Evolutionary conservation across 1,140 invertebrate genomes (phyloP).

Genomic region (Mamestra configurata): DNA sequence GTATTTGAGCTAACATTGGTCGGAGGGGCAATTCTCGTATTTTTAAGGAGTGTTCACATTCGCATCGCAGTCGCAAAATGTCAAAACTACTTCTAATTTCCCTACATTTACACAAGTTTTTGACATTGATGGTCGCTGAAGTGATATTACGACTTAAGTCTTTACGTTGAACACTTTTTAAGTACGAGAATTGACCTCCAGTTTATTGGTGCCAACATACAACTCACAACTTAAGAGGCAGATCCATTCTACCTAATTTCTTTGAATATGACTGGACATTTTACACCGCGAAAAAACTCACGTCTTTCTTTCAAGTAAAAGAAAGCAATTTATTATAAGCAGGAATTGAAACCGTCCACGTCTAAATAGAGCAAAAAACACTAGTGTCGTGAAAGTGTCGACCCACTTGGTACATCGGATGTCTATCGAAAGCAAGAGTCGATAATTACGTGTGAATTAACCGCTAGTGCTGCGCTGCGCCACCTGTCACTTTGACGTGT

Average conservation of each 20-base stretch:
- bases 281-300: neutral
- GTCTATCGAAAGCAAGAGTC: slow-evolving; percentile 50
- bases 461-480: slow-evolving; percentile 32
- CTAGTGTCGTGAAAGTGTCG: slow-evolving; percentile 44
- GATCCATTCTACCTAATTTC: neutral
- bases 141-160: too few relatives aligned
- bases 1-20: too few relatives aligned
- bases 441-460: slow-evolving; percentile 51
- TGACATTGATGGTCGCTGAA: too few relatives aligned
- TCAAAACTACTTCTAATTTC: too few relatives aligned
- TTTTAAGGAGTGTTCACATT: too few relatives aligned
- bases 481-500: slow-evolving; percentile 13
- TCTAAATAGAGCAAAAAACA: slow-evolving; percentile 22
- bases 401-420: slow-evolving; percentile 44
- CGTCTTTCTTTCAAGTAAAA: slow-evolving; percentile 3
- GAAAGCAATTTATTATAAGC: slow-evolving; percentile 17
- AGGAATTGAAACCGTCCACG: slow-evolving; percentile 17
- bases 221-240: too few relatives aligned
- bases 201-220: too few relatives aligned
- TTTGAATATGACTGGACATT: neutral
- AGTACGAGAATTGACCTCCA: too few relatives aligned
- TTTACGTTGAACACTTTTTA: too few relatives aligned
- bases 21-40: too few relatives aligned
- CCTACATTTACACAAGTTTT: too few relatives aligned
- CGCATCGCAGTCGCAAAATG: too few relatives aligned